Base-by-base conservation (phyloP, 2,113 vertebrate genomes). In the Casuarius casuarius region DNA sequence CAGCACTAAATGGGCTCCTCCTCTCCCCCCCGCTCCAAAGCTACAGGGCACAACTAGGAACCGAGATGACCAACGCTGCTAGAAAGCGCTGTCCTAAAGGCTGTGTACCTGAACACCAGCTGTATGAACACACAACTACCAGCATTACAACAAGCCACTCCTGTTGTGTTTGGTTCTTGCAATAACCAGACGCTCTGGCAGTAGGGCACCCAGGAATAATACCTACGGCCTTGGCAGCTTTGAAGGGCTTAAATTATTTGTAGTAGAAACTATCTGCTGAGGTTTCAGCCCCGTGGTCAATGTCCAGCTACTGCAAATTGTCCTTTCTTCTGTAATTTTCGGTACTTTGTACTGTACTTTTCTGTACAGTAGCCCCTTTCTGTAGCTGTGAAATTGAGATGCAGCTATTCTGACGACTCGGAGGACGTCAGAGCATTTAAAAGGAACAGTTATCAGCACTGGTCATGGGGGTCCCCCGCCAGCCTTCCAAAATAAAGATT, bases 101-200 rank as follows among this genome's bases (percentile, higher is more conserved):
- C 16, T 3, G 40, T 2, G 3, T 12, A 1, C 59, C 40, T 14
- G 2, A 29, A 10, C 0, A 2, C 70, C 70, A 4, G 0, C n/a
- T 5, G 4, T 1, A 7, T 0, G 35, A 20, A 10, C 0, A 48
- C 38, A 15, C 48, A 3, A 35, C 0, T 9, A 9, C 29, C 58
- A 22, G 31, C 49, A 40, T 31, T 56, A 70, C 59, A 15, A 54
- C 0, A 4, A 85, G 61, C 71, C 16, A 0, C 49, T 58, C 51
- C 72, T 5, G n/a, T 10, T 20, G 49, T 12, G 2, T 23, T 35
- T 5, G 20, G 20, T 5, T 56, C 51, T 6, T 3, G 38, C 19
- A 29, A 9, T 63, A 14, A 29, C 5, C 2, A 2, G 49, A 33
- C 12, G 29, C 54, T 51, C 46, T 3, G 0, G 22, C 18, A 3